These are phyloP conservation scores for Pseudoatta argentina DNA, from an alignment of 1,140 invertebrate genomes.

Conservation along the genomic window DNA sequence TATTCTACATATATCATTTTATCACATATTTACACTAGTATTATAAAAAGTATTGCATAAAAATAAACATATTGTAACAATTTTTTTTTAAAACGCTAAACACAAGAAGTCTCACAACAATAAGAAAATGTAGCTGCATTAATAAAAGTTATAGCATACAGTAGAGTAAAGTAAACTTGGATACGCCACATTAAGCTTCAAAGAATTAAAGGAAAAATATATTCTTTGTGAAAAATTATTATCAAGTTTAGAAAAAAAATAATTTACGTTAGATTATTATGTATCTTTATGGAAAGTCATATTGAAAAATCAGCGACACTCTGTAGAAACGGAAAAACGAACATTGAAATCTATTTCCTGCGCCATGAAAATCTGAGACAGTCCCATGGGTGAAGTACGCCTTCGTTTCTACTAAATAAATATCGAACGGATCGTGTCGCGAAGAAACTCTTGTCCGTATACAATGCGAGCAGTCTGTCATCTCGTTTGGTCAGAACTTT, in stretches of 20 bases:
- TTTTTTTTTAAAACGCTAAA: too few species aligned
- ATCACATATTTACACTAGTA: too few species aligned
- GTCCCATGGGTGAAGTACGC: constrained; percentile 55
- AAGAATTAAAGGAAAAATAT: too few species aligned
- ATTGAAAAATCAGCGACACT: constrained; percentile 7
- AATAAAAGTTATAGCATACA: too few species aligned
- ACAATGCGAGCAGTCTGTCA: neutral
- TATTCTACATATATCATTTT: too few species aligned
- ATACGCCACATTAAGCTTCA: too few species aligned
- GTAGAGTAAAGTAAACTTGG: too few species aligned
- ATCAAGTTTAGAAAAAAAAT: neutral
- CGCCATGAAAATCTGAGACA: constrained; percentile 67
- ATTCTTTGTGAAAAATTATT: neutral
- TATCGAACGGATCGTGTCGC: constrained; percentile 69
- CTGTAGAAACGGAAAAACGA: neutral
- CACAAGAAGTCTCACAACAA: too few species aligned
- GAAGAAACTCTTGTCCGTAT: constrained; percentile 67
- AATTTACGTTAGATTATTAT: neutral
- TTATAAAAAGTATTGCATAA: too few species aligned
- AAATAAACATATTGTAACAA: too few species aligned
- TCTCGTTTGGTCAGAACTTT: constrained; percentile 72
- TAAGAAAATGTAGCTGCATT: too few species aligned
- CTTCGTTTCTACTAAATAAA: constrained; percentile 75
- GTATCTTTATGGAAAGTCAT: neutral
- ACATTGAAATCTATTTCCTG: constrained; percentile 39